Evolutionary conservation across 2,113 vertebrate species (phyloP).

Genomic region (Perca schrenkii): DNA sequence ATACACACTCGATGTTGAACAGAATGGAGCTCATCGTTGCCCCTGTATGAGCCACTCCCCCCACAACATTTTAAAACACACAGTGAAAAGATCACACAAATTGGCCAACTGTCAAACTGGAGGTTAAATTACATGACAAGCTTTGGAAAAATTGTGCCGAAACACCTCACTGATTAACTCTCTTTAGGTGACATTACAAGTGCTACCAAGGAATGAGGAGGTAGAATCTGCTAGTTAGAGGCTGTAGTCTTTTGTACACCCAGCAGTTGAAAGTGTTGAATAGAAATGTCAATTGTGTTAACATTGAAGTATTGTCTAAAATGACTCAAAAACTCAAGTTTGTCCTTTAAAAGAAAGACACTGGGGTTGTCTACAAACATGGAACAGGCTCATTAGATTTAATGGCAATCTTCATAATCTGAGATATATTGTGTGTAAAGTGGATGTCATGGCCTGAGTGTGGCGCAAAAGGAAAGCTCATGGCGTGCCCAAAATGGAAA

Average conservation of each 20-base stretch:
- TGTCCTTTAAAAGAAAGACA: not conserved
- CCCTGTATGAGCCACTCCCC: slow-evolving; percentile 17
- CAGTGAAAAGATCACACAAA: not conserved
- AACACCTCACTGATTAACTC: slow-evolving; percentile 20
- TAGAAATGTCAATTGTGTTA: not conserved
- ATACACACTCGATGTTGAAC: not conserved
- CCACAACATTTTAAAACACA: slow-evolving; percentile 3
- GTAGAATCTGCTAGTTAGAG: not conserved
- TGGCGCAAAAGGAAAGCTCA: not conserved
- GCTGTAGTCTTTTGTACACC: not conserved
- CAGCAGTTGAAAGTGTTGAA: not conserved
- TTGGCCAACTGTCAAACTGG: not conserved
- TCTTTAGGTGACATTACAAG: slow-evolving; percentile 5
- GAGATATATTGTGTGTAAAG: not conserved
- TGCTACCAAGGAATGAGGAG: not conserved
- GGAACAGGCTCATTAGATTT: not conserved
- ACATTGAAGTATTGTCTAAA: not conserved
- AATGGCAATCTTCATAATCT: not conserved
- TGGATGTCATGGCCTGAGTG: not conserved
- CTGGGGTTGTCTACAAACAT: too few relatives aligned
- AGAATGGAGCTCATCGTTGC: slow-evolving; percentile 8
- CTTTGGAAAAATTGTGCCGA: slow-evolving; percentile 13
- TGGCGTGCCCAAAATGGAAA: not conserved
- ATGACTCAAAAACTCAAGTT: not conserved
- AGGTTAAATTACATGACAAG: slow-evolving; percentile 7